Evolutionary conservation across 1,140 invertebrate species (phyloP), one percentile per base, ranked within the genome.

Genomic region (Drosophila albomicans): DNA sequence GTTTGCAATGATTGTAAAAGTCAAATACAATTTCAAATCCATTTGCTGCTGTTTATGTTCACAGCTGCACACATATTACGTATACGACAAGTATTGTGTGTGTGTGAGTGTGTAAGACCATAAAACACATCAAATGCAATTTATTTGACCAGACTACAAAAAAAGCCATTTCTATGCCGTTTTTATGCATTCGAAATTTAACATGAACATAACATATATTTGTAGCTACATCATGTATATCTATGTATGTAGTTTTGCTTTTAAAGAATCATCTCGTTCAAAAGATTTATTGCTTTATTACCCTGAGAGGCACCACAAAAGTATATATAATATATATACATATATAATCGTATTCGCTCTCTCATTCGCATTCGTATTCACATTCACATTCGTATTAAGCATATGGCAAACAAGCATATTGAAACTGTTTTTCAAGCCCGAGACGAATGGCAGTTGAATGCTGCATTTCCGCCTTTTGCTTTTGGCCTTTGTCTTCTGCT

Each of bases 221-320:
- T 51, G 15, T 46, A 35, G 16, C 45, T 62, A 8, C 5, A 28
- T 41, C 11, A 25, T 6, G 28, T 35, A 8, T 30, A 32, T 11
- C 30, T 13, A 46, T 28, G 45, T 10, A 59, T 25, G 46, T 25
- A 25, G 20, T 65, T 65, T 56, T 38, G 62, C 49, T 51, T 45
- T 65, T 43, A 79, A 38, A 41, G 32, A 28, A 80, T 61, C 56
- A 72, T 56, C 68, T 57, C 79, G 56, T 28, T 30, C 80, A 16
- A 57, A 20, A 57, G 68, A 84, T 85, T 85, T 84, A 85, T 85
- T 84, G 74, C 73, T 77, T 80, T 84, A 84, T 85, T 80, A 67
- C 74, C 57, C 75, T 70, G 74, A 59, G 35, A 85, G 49, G 62
- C 70, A 64, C 8, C 63, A 46, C 51, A 56, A 28, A 46, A 16